Base-by-base conservation (phyloP, 2,113 vertebrate genomes). In the Oryctolagus cuniculus region DNA sequence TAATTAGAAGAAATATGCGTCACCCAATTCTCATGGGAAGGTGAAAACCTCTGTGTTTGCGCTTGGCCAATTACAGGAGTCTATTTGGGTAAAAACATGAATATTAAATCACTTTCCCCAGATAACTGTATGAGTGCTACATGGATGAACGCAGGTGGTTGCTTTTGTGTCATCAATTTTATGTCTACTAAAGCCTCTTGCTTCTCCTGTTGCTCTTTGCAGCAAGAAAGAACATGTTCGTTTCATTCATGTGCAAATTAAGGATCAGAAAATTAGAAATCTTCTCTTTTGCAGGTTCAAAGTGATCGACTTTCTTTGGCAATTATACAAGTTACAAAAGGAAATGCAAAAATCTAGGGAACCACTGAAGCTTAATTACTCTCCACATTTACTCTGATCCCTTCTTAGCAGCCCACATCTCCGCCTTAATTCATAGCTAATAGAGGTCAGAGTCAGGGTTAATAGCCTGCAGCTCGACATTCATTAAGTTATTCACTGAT, bases 401-500 rank as follows among this genome's bases (percentile, higher is more conserved):
- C 75, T 96, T 96, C 66, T 79, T 90, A 96, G 93, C 78, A 94
- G 91, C 85, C 91, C 96, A 66, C 80, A 94, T 92, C n/a, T 64
- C 92, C 97, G 87, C 86, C 92, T 97, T 97, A 97, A 98, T 95
- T 97, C 95, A 97, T 79, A 90, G 93, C 95, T 96, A 97, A 96
- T 97, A 95, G 97, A 98, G 94, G 89, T 98, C 96, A 87, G 93
- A 89, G 78, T 95, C 94, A 92, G 96, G 89, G 96, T 97, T 98
- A 98, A 98, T 96, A 98, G 94, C 93, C 93, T 98, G 79, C 95
- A 98, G 96, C 89, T 98, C 96, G 82, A 91, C 93, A 94, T 97
- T 97, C 97, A 98, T 97, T 97, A 98, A 98, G 97, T 97, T 95
- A 97, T 88, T 96, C 94, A 75, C 90, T 97, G 95, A 97, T 97